Evolutionary conservation across 2,797 vertebrate species (phyloP).

Genomic region (Cynodonichthys magdalenae): DNA sequence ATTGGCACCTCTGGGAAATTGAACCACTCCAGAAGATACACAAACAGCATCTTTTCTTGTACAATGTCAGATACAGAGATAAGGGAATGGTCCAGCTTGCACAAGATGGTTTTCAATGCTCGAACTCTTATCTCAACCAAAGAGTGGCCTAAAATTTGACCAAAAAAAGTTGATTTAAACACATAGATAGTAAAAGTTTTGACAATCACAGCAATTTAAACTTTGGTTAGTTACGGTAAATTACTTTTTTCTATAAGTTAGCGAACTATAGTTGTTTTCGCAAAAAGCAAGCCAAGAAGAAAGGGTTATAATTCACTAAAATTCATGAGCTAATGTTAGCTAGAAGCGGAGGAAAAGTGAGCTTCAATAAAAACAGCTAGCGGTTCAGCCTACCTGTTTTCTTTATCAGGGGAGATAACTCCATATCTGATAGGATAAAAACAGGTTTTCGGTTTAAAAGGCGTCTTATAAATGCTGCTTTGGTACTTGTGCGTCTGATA

Average conservation of each 20-base stretch:
- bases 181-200: no score
- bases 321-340: constrained; percentile 8
- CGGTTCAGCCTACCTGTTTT: constrained; percentile 77
- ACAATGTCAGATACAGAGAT: constrained; percentile 85
- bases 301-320: no score
- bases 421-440: constrained; percentile 65
- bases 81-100: constrained; percentile 89
- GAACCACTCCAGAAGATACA: constrained; percentile 92
- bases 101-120: constrained; percentile 86
- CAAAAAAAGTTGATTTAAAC: constrained; percentile 1
- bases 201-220: no score
- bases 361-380: constrained; percentile 7
- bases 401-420: constrained; percentile 79
- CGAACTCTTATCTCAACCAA: constrained; percentile 92
- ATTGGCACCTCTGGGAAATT: constrained; percentile 90
- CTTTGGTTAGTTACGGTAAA: background rate
- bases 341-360: constrained; percentile 18
- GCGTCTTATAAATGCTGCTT: background rate
- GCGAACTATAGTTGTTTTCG: background rate
- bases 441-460: background rate
- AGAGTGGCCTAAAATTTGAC: constrained; percentile 82
- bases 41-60: constrained; percentile 86
- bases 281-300: background rate
- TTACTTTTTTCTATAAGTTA: background rate
- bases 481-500: background rate